These are phyloP conservation scores for Corbicula japonica DNA, from an alignment of 2,888 invertebrate species.

Conservation along the genomic window DNA sequence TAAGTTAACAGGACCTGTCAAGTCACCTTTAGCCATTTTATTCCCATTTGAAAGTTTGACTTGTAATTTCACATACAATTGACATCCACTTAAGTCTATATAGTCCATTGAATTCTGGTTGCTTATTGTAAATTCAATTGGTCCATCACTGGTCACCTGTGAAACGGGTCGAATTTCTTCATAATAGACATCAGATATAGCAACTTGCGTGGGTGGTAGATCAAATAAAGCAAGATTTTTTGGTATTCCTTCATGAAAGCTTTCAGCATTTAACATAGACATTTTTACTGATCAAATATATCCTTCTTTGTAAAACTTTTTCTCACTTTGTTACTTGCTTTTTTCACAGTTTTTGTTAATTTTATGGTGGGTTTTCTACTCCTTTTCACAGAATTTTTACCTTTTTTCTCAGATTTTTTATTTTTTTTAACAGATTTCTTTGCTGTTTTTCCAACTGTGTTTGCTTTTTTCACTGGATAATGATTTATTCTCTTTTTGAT, in stretches of 20 bases:
- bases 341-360: too few species aligned
- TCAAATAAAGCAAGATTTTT: conserved; percentile 41
- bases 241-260: conserved; percentile 43
- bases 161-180: conserved; percentile 41
- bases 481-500: background rate
- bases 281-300: conserved; percentile 1
- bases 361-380: background rate
- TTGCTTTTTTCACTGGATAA: too few species aligned
- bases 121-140: conserved; percentile 45
- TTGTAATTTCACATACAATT: conserved; percentile 40
- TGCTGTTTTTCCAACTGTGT: background rate
- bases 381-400: background rate
- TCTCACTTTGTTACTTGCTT: background rate
- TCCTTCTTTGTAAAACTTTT: background rate
- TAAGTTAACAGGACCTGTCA: conserved; percentile 31
- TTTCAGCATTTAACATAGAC: conserved; percentile 36
- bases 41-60: conserved; percentile 24
- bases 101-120: conserved; percentile 44
- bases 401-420: conserved; percentile 1
- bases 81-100: conserved; percentile 34
- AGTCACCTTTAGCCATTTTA: conserved; percentile 1
- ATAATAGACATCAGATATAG: conserved; percentile 29
- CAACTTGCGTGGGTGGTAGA: conserved; percentile 37
- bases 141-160: conserved; percentile 35
- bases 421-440: background rate